These are phyloP conservation scores for Tetrax tetrax DNA, from an alignment of 2,113 vertebrate species.

Conservation along the genomic window DNA sequence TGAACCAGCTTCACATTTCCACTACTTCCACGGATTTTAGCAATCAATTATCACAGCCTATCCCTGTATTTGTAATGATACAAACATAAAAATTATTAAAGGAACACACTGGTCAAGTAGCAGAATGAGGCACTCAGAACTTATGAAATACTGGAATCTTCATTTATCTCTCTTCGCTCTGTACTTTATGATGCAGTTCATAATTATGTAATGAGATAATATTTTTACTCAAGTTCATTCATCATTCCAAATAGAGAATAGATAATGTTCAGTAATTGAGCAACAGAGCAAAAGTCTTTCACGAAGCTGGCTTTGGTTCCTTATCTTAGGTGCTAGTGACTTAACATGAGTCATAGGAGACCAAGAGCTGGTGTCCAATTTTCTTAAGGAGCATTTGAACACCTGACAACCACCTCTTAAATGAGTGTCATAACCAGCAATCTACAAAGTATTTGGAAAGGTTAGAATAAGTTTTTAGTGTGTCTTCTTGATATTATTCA, in stretches of 20 bases:
- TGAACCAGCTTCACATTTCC: neutral
- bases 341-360: neutral
- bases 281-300: neutral
- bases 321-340: neutral
- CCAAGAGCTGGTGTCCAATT: neutral
- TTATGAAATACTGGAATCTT: neutral
- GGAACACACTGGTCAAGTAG: neutral
- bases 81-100: neutral
- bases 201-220: slow-evolving; percentile 50
- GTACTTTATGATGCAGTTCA: neutral
- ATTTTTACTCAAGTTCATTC: slow-evolving; percentile 43
- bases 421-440: neutral
- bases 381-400: neutral
- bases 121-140: neutral
- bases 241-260: neutral
- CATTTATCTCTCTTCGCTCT: neutral
- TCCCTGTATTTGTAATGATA: neutral
- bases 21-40: neutral
- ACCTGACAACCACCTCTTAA: neutral
- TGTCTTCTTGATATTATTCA: neutral
- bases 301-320: neutral
- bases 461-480: neutral
- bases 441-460: neutral
- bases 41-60: neutral
- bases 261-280: neutral